These are phyloP conservation scores for Mastigias papua DNA, from an alignment of 30 jellyfish, hydroid and myxozoan species.

Conservation along the genomic window DNA sequence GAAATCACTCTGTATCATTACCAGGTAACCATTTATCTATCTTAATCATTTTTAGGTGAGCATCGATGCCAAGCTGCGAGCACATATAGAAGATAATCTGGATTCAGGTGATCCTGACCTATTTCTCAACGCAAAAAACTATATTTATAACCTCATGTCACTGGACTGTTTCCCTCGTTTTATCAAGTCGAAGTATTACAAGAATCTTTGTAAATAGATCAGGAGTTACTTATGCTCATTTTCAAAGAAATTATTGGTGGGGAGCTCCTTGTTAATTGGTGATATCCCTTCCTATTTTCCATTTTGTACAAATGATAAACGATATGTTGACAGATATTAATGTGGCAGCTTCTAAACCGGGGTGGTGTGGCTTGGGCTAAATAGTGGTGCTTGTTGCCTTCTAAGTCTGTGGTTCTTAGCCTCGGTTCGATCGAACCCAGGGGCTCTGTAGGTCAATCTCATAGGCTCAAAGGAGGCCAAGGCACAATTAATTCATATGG, in stretches of 20 bases:
- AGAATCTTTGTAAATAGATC: conserved; percentile 70
- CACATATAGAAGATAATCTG: conserved; percentile 78
- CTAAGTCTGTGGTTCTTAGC: no score
- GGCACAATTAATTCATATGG: no score
- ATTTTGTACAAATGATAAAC: no score
- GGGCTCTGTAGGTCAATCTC: no score
- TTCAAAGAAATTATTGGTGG: no score
- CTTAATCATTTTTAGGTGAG: conserved; percentile 77
- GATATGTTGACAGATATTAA: no score
- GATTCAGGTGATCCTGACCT: conserved; percentile 85
- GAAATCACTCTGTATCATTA: background rate
- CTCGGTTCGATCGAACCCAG: no score
- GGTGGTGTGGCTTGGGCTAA: no score
- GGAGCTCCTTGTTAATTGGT: background rate
- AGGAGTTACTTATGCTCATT: background rate
- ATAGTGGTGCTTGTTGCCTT: no score
- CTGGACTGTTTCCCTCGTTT: conserved; percentile 96
- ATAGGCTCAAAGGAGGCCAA: no score
- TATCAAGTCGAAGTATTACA: conserved; percentile 81
- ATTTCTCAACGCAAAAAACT: conserved; percentile 86
- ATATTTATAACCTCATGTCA: conserved; percentile 84
- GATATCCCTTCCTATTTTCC: no score
- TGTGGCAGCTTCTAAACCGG: no score
- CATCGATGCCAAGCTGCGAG: conserved; percentile 84
- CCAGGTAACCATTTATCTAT: background rate